Evolutionary conservation across 2,113 vertebrate species (phyloP).

Genomic region (Pteronura brasiliensis): DNA sequence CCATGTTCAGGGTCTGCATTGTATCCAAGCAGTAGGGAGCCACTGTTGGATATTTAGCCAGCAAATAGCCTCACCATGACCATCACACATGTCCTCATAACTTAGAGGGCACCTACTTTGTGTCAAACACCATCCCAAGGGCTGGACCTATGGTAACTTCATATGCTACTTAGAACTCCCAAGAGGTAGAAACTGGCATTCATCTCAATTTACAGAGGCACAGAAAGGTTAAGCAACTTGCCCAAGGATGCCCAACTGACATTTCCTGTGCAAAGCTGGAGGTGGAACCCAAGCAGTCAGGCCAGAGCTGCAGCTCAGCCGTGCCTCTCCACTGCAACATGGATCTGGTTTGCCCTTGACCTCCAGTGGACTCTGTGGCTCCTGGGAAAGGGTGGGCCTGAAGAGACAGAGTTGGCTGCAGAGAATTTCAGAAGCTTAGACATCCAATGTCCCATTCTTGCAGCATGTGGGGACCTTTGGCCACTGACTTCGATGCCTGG

Average conservation of each 20-base stretch:
- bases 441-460: background rate
- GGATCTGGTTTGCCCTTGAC: too few relatives aligned
- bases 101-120: accelerated
- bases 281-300: background rate
- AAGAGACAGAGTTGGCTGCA: too few relatives aligned
- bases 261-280: background rate
- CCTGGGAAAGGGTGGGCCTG: accelerated
- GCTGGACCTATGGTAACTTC: background rate
- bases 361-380: background rate
- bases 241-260: background rate
- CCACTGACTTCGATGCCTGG: background rate
- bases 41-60: background rate
- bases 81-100: accelerated
- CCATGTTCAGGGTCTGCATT: accelerated
- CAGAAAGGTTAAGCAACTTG: background rate
- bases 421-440: background rate
- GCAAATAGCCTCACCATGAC: accelerated
- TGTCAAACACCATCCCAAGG: accelerated
- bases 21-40: background rate
- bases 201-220: background rate
- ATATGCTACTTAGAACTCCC: accelerated
- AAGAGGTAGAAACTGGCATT: background rate
- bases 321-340: accelerated
- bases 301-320: accelerated
- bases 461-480: accelerated